Evolutionary conservation across 2,888 invertebrate genomes (phyloP).

Genomic region (Hypomecis punctinalis): DNA sequence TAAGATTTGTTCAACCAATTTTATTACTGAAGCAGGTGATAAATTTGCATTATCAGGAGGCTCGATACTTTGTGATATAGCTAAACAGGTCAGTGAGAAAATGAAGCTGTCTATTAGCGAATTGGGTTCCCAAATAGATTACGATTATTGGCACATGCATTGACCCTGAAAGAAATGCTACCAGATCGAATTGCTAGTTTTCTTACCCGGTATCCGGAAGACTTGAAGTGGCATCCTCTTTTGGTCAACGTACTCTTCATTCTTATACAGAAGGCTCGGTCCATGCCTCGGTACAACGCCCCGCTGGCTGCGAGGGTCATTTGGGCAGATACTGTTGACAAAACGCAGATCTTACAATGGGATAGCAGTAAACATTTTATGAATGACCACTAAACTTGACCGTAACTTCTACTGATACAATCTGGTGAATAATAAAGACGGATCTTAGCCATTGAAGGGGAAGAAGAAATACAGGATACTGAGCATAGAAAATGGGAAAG

Average conservation of each 20-base stretch:
- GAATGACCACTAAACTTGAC: constrained; percentile 42
- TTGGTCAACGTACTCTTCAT: constrained; percentile 99
- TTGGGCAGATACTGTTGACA: constrained; percentile 90
- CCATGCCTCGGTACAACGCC: constrained; percentile 92
- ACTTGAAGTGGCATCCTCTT: constrained; percentile 98
- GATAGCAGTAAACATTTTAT: constrained; percentile 42
- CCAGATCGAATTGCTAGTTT: constrained; percentile 4
- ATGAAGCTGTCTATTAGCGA: not conserved
- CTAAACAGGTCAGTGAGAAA: constrained; percentile 5
- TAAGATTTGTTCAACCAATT: constrained; percentile 34
- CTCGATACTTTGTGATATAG: constrained; percentile 20
- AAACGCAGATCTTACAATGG: constrained; percentile 42
- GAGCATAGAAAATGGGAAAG: not conserved
- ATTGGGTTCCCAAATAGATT: not conserved
- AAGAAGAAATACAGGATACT: constrained; percentile 22
- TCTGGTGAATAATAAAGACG: constrained; percentile 40
- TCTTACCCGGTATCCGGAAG: constrained; percentile 97
- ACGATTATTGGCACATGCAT: not conserved
- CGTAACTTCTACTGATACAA: constrained; percentile 34
- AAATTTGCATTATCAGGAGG: constrained; percentile 32
- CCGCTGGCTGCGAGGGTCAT: constrained; percentile 91
- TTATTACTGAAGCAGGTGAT: constrained; percentile 34
- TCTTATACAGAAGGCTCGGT: constrained; percentile 96
- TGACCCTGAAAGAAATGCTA: not conserved
- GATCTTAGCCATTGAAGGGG: constrained; percentile 30